phyloP scores from a whole-genome alignment of 2,113 vertebrate species.

The Mormoops blainvillei region DNA sequence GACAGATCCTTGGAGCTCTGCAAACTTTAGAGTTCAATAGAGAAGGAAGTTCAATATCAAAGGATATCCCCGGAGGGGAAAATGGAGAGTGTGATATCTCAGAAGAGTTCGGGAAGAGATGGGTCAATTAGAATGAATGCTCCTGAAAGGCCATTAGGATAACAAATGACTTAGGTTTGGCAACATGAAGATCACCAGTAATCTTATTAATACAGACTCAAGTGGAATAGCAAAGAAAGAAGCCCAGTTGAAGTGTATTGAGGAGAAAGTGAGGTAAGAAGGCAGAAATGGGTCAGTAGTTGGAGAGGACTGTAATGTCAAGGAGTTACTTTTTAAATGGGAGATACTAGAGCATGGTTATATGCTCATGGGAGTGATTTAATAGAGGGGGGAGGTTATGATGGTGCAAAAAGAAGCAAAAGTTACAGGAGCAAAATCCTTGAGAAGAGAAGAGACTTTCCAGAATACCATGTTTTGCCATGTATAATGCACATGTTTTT shows the following conservation, averaged over 20 bases:
- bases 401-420: background rate
- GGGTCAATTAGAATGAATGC: background rate
- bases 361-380: background rate
- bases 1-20: background rate
- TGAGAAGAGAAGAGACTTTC: background rate
- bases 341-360: background rate
- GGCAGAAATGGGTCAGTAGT: background rate
- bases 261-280: background rate
- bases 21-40: background rate
- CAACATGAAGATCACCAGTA: background rate
- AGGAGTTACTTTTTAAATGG: background rate
- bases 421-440: slow-evolving; percentile 1
- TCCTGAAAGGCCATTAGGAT: background rate
- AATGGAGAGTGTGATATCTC: background rate
- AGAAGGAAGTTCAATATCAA: background rate
- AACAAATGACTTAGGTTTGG: background rate
- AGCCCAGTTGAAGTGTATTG: background rate
- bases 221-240: background rate
- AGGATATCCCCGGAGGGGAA: background rate
- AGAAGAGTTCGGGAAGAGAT: background rate
- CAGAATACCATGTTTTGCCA: background rate
- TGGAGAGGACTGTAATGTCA: background rate
- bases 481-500: no score
- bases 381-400: background rate
- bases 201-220: background rate